Conservation (phyloP, 2,888 invertebrate species). For the Sinodicranocentrus sp. region DNA sequence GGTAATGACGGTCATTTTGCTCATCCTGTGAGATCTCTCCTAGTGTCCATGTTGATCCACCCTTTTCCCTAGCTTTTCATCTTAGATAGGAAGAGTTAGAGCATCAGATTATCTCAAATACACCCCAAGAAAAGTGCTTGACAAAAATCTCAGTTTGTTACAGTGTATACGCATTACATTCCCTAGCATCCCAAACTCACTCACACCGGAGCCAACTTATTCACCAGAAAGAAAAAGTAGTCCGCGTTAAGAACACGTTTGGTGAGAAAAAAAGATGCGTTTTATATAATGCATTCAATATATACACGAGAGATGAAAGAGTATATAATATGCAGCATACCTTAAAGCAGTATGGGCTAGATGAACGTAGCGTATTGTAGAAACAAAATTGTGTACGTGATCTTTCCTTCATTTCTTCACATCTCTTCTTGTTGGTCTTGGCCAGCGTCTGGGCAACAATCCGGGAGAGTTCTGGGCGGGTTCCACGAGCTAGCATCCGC, state of each 20-base stretch:
- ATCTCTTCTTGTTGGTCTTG: conserved; percentile 66
- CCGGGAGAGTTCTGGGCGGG: conserved; percentile 74
- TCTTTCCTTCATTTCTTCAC: conserved; percentile 63
- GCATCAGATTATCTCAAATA: conserved; percentile 52
- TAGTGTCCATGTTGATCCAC: conserved; percentile 52
- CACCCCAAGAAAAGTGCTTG: conserved; percentile 46
- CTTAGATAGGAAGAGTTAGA: conserved; percentile 46
- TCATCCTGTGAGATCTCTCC: conserved; percentile 40
- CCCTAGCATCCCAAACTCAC: not conserved
- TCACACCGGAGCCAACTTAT: no score
- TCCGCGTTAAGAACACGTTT: conserved; percentile 47
- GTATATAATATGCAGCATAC: no score
- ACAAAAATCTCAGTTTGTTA: conserved; percentile 56
- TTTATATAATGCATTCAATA: not conserved
- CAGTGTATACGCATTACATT: conserved; percentile 7
- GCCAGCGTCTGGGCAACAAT: conserved; percentile 68
- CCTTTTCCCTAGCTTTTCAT: conserved; percentile 23
- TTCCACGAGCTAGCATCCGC: conserved; percentile 74
- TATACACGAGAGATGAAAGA: no score
- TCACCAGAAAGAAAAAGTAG: not conserved
- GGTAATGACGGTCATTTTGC: conserved; percentile 65
- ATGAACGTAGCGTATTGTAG: not conserved
- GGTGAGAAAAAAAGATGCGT: conserved; percentile 47
- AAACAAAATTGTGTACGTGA: conserved; percentile 62
- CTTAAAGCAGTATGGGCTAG: no score